These are phyloP conservation scores for Oppia nitens DNA, from an alignment of 1,140 invertebrate genomes.

Conservation along the genomic window DNA sequence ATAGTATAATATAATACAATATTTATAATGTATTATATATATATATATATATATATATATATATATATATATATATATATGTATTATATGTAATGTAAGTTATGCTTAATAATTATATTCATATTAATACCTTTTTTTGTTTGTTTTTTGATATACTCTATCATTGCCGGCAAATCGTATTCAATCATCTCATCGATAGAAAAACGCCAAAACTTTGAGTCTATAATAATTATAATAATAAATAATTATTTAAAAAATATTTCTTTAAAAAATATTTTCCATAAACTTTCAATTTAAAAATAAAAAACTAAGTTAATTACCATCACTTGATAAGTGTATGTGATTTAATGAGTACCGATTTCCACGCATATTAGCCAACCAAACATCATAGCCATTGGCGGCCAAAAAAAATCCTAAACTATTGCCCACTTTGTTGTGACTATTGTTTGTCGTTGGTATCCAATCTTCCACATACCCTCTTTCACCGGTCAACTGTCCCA, in stretches of 20 bases:
- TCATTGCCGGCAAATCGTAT: constrained; percentile 35
- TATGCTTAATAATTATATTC: too few relatives aligned
- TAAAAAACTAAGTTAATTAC: neutral
- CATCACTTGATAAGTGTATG: constrained; percentile 21
- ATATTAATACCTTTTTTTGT: too few relatives aligned
- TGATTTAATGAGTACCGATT: constrained; percentile 25
- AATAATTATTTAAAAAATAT: neutral
- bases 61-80: too few relatives aligned
- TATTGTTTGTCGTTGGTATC: neutral
- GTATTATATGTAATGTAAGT: too few relatives aligned
- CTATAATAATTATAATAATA: constrained; percentile 26
- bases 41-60: too few relatives aligned
- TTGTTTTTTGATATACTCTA: constrained; percentile 31
- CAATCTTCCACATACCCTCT: neutral
- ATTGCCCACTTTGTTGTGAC: constrained; percentile 1
- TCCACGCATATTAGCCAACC: constrained; percentile 27
- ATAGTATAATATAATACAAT: too few relatives aligned
- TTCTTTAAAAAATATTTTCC: constrained; percentile 3
- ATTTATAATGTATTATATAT: too few relatives aligned
- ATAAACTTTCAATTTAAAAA: neutral
- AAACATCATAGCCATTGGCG: constrained; percentile 28
- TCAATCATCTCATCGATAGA: constrained; percentile 25
- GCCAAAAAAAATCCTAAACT: constrained; percentile 21
- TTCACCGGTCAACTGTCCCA: neutral
- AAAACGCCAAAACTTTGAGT: constrained; percentile 31